Percentiles rank a stretch among this genome's conserved stretches.
These are phyloP conservation scores for Nylanderia fulva DNA, from an alignment of 1,140 invertebrate species.

Conservation along the genomic window DNA sequence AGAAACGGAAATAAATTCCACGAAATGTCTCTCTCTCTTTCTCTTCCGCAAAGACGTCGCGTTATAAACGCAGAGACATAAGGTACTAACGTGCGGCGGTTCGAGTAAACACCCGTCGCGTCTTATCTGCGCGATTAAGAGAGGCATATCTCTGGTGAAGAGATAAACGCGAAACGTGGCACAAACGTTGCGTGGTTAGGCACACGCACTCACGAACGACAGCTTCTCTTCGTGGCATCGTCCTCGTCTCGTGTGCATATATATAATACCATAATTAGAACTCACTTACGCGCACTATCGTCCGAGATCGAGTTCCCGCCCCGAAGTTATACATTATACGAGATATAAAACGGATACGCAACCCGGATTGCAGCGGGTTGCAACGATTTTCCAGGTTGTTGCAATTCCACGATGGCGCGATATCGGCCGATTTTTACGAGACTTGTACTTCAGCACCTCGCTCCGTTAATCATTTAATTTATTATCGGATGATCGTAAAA, in stretches of 20 bases:
- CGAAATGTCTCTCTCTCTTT: background rate
- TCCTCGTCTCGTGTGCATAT: background rate
- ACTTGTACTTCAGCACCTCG: slow-evolving; percentile 35
- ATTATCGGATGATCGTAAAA: slow-evolving; percentile 43
- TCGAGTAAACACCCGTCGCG: slow-evolving; percentile 39
- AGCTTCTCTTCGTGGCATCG: background rate
- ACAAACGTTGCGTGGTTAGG: background rate
- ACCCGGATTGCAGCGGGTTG: background rate
- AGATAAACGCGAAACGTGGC: slow-evolving; percentile 40
- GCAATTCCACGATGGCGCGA: background rate
- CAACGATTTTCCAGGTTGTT: background rate
- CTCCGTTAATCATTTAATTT: slow-evolving; percentile 52
- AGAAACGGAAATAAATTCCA: slow-evolving; percentile 8
- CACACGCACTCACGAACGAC: background rate
- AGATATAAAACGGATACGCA: slow-evolving; percentile 18
- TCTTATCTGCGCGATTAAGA: slow-evolving; percentile 50
- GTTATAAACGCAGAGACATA: slow-evolving; percentile 1
- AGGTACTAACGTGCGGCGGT: background rate
- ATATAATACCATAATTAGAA: slow-evolving; percentile 24
- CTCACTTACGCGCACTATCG: slow-evolving; percentile 5
- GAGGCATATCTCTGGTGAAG: slow-evolving; percentile 20
- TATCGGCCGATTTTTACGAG: slow-evolving; percentile 36
- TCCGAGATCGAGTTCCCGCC: background rate
- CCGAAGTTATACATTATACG: slow-evolving; percentile 5
- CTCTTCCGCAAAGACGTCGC: background rate